A percentile compares a stretch with the other conserved stretches of the same genome.
These are phyloP conservation scores for Macrotis lagotis DNA, from an alignment of 2,113 vertebrate genomes.

Conservation along the genomic window DNA sequence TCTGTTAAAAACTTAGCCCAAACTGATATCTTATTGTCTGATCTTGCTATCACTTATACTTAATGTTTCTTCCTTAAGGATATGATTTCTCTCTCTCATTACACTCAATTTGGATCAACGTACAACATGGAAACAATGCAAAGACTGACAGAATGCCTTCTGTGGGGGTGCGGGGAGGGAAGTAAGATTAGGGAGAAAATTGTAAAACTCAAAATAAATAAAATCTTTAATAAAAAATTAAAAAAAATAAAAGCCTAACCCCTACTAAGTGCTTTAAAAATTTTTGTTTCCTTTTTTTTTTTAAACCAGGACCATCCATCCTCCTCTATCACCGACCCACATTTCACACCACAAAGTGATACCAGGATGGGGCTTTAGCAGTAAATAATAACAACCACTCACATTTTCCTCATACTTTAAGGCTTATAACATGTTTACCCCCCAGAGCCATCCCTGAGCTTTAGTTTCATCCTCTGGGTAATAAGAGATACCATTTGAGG, in stretches of 20 bases:
- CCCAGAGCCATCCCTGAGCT: not conserved
- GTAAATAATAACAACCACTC: not conserved
- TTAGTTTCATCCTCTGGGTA: not conserved
- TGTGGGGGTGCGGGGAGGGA: no score
- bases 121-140: no score
- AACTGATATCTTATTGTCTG: no score
- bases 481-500: not conserved
- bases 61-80: no score
- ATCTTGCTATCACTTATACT: no score
- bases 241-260: no score
- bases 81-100: no score
- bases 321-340: not conserved
- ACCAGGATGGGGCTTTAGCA: not conserved
- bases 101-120: no score
- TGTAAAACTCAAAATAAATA: no score
- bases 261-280: not conserved
- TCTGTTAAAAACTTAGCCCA: not conserved
- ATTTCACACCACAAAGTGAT: not conserved
- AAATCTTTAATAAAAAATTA: no score
- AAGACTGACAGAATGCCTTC: no score
- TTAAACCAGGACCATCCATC: not conserved
- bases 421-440: not conserved
- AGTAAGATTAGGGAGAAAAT: no score
- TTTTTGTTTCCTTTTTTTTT: not conserved
- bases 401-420: not conserved